phyloP scores from a whole-genome alignment of 1,140 invertebrate genomes.

The Bombus balteatus region DNA sequence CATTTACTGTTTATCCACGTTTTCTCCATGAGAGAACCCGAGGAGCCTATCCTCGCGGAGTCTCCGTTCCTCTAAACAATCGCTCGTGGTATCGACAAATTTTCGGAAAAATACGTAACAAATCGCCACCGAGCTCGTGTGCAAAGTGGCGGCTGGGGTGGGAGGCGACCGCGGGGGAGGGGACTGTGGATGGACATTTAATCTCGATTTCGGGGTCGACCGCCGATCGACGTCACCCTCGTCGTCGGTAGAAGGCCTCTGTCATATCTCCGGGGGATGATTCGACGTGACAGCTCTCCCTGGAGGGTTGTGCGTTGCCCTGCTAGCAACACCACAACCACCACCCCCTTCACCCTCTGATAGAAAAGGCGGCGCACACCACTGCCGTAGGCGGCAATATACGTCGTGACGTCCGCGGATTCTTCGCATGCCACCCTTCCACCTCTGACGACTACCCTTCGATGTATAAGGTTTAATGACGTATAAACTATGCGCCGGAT shows the following conservation, averaged over 20 bases:
- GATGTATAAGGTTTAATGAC: conserved; percentile 78
- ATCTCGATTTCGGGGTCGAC: conserved; percentile 79
- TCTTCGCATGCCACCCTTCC: conserved; percentile 75
- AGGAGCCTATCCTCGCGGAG: too few relatives aligned
- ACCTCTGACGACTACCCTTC: conserved; percentile 56
- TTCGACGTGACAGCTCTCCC: conserved; percentile 79
- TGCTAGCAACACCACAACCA: conserved; percentile 49
- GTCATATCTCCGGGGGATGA: conserved; percentile 79
- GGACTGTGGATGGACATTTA: conserved; percentile 72
- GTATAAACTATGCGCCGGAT: conserved; percentile 82
- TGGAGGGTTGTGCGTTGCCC: conserved; percentile 70
- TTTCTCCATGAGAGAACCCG: too few relatives aligned
- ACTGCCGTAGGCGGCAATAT: conserved; percentile 74
- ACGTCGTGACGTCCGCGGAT: conserved; percentile 80
- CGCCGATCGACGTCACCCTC: conserved; percentile 69
- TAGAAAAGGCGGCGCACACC: conserved; percentile 52
- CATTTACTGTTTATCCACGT: too few relatives aligned
- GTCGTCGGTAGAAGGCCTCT: conserved; percentile 68
- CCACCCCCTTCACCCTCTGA: conserved; percentile 27
- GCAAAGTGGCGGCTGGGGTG: neutral
- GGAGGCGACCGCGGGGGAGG: too few relatives aligned
- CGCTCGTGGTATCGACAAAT: neutral
- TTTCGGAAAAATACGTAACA: neutral
- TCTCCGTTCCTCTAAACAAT: too few relatives aligned
- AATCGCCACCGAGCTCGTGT: neutral